These are phyloP conservation scores for Aquatica leii DNA, from an alignment of 2,888 invertebrate species.

Conservation along the genomic window DNA sequence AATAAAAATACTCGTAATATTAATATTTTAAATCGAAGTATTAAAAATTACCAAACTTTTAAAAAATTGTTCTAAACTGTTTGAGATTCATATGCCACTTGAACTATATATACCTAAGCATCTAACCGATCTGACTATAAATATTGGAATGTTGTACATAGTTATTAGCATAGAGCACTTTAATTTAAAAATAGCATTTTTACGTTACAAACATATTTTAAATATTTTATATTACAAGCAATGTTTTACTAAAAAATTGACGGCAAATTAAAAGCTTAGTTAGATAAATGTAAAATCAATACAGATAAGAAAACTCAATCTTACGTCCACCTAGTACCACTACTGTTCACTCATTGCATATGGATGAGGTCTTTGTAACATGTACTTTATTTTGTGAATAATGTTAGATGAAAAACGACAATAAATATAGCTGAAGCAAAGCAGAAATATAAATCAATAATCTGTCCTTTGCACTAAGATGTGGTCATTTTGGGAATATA, in stretches of 20 bases:
- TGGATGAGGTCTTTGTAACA: conserved; percentile 46
- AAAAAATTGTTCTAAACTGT: conserved; percentile 23
- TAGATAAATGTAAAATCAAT: conserved; percentile 29
- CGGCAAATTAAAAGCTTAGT: conserved; percentile 30
- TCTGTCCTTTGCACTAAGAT: conserved; percentile 32
- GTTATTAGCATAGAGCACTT: too few species aligned
- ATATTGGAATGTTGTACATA: too few species aligned
- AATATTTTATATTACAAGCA: too few species aligned
- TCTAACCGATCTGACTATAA: too few species aligned
- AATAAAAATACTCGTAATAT: conserved; percentile 1
- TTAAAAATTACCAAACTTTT: conserved; percentile 26
- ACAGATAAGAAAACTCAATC: conserved; percentile 36
- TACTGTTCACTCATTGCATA: conserved; percentile 42
- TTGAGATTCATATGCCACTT: too few species aligned
- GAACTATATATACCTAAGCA: too few species aligned
- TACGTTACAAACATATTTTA: too few species aligned
- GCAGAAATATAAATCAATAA: conserved; percentile 50
- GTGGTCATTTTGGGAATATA: conserved; percentile 21
- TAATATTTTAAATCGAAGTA: conserved; percentile 20
- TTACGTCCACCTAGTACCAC: conserved; percentile 26
- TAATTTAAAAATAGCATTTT: too few species aligned
- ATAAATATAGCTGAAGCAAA: conserved; percentile 47
- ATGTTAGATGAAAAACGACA: conserved; percentile 43
- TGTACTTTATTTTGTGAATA: conserved; percentile 47
- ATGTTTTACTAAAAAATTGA: too few species aligned